Conservation (phyloP, 2,113 vertebrate species). For the Sander lucioperca region DNA sequence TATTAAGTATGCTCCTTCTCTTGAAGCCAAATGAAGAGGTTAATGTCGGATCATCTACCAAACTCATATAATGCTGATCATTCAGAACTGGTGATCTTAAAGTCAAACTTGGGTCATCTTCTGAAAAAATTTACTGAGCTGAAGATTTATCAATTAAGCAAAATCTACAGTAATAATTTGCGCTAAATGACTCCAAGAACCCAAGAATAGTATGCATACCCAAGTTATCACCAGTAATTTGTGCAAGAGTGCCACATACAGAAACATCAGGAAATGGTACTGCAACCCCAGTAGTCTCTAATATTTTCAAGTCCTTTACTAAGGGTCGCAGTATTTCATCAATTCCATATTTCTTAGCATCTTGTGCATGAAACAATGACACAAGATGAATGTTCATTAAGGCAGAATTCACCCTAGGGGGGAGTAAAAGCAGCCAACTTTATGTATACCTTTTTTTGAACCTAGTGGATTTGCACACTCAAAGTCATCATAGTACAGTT, state of each 20-base stretch:
- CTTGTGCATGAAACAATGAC: conserved; percentile 18
- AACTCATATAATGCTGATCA: neutral
- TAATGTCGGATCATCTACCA: conserved; percentile 10
- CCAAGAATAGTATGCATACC: conserved; percentile 14
- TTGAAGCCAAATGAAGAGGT: conserved; percentile 24
- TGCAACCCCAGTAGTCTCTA: too few species aligned
- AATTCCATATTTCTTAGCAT: too few species aligned
- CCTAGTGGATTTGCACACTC: neutral
- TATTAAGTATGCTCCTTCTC: conserved; percentile 5
- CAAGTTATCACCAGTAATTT: neutral
- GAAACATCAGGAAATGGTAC: too few species aligned
- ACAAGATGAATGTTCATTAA: conserved; percentile 6
- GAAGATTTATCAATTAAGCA: conserved; percentile 20
- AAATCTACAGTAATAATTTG: conserved; percentile 24
- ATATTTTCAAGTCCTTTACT: too few species aligned
- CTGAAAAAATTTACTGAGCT: conserved; percentile 14
- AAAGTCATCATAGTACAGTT: neutral
- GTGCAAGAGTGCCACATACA: neutral
- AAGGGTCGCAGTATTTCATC: too few species aligned
- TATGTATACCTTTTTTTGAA: conserved; percentile 2
- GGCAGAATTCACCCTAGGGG: conserved; percentile 5
- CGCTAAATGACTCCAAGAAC: conserved; percentile 21
- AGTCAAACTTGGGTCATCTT: neutral
- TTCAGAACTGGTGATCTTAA: neutral
- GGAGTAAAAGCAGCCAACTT: neutral